Percentiles rank a stretch among this genome's conserved stretches.
Conservation (phyloP, 2,888 invertebrate genomes). For the Pheosia gnoma region DNA sequence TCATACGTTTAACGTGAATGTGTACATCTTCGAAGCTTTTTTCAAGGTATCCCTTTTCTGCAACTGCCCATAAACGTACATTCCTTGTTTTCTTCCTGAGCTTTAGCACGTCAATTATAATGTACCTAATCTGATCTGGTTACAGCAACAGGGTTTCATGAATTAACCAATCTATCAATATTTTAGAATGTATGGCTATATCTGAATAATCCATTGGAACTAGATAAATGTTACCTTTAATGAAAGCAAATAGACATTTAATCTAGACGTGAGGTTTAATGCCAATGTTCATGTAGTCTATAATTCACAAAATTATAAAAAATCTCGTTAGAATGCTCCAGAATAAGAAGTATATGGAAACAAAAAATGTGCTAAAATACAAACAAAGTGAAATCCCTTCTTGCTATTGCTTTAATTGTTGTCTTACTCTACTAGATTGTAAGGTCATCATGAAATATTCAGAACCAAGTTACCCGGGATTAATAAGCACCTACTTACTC, state of each 20-base stretch:
- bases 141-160: conserved; percentile 55
- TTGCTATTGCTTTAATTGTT: conserved; percentile 53
- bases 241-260: conserved; percentile 23
- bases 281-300: conserved; percentile 4
- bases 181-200: conserved; percentile 30
- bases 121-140: conserved; percentile 47
- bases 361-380: neutral
- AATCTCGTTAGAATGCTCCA: neutral
- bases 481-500: conserved; percentile 12
- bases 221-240: conserved; percentile 13
- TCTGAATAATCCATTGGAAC: conserved; percentile 24
- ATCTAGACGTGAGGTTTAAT: conserved; percentile 21
- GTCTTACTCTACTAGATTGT: conserved; percentile 36
- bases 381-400: conserved; percentile 11
- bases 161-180: conserved; percentile 35
- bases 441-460: conserved; percentile 32
- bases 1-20: conserved; percentile 34
- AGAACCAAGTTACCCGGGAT: conserved; percentile 16
- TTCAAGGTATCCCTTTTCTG: neutral
- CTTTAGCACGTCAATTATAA: conserved; percentile 70
- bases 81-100: conserved; percentile 54
- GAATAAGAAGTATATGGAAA: neutral
- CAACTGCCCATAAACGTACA: conserved; percentile 1
- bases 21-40: neutral
- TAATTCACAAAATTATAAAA: neutral